phyloP scores from a whole-genome alignment of 2,113 vertebrate species.

The Macrotus californicus region DNA sequence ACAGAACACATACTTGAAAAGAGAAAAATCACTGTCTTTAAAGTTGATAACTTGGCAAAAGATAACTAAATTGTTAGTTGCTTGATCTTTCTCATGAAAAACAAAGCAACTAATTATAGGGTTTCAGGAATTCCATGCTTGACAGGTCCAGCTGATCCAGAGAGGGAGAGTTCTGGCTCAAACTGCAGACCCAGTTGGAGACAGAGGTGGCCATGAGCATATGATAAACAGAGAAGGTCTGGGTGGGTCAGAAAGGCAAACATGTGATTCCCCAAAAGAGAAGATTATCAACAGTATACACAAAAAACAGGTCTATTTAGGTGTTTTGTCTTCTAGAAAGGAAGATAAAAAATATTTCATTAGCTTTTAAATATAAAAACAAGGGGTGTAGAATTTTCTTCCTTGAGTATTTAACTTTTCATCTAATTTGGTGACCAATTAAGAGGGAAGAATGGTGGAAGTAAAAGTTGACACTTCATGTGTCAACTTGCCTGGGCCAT shows the following conservation, averaged over 20 bases:
- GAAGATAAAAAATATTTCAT: background rate
- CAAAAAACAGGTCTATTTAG: background rate
- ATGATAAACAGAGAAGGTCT: background rate
- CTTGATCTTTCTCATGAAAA: background rate
- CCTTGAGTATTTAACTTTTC: background rate
- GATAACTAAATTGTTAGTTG: background rate
- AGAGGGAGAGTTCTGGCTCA: background rate
- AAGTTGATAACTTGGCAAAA: background rate
- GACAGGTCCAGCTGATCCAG: background rate
- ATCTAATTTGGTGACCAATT: background rate
- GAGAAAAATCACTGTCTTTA: background rate
- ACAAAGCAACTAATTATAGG: background rate
- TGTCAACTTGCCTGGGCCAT: background rate
- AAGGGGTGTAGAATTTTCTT: background rate
- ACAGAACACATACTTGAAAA: background rate
- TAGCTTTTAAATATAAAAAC: background rate
- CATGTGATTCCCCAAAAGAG: background rate
- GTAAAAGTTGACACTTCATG: background rate
- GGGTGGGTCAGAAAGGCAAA: background rate
- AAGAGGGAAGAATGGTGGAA: background rate
- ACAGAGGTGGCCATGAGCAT: background rate
- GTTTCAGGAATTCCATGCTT: background rate
- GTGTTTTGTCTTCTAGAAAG: background rate
- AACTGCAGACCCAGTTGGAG: background rate
- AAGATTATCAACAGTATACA: background rate